Conservation (phyloP, 1,140 invertebrate species). For the Thrips palmi region DNA sequence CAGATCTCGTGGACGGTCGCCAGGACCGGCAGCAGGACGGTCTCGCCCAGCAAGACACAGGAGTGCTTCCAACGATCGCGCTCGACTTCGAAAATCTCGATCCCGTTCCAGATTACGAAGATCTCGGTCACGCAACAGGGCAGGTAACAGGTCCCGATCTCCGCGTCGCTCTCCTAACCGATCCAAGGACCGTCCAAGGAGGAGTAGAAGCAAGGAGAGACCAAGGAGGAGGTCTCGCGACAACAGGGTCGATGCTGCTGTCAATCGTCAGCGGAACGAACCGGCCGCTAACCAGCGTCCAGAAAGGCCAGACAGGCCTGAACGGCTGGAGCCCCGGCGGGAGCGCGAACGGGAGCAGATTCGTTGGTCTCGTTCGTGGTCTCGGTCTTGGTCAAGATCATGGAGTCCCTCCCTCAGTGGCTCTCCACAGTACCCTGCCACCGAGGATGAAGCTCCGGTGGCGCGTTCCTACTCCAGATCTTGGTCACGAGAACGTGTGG, state of each 20-base stretch:
- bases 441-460: constrained; percentile 15
- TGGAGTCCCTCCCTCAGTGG: no score
- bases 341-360: constrained; percentile 13
- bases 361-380: constrained; percentile 23
- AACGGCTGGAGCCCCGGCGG: constrained; percentile 14
- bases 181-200: constrained; percentile 15
- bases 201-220: constrained; percentile 16
- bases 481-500: constrained; percentile 5
- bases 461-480: constrained; percentile 7
- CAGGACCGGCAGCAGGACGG: no score
- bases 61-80: no score
- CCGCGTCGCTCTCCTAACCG: constrained; percentile 6
- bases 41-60: no score
- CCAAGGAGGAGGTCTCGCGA: no score
- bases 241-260: no score
- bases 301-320: no score
- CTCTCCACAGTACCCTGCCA: no score
- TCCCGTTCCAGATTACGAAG: constrained; percentile 9
- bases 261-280: no score
- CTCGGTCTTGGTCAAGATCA: constrained; percentile 22
- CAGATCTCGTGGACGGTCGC: no score
- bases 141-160: constrained; percentile 18
- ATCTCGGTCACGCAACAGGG: constrained; percentile 14
- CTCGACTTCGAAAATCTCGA: no score
- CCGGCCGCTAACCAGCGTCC: no score